Evolutionary conservation across 2,888 invertebrate genomes (phyloP).

Genomic region (Steinernema carpocapsae): DNA sequence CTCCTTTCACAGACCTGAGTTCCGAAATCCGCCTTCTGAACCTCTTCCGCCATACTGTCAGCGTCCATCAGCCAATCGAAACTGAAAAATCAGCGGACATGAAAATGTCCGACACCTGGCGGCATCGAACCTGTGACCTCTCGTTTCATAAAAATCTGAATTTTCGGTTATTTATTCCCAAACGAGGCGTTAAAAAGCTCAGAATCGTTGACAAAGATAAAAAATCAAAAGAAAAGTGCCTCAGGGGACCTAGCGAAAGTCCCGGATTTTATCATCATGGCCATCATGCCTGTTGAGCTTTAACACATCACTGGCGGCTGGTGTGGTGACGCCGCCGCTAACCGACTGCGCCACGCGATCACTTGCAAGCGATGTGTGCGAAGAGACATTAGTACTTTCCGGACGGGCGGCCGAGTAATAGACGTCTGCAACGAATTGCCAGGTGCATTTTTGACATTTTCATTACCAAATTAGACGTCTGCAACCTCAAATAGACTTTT

Average conservation of each 20-base stretch:
- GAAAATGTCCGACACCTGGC: not conserved
- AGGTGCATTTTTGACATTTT: too few relatives aligned
- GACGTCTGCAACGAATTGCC: too few relatives aligned
- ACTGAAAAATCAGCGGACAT: not conserved
- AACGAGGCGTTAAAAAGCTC: not conserved
- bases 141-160: not conserved
- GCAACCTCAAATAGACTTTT: too few relatives aligned
- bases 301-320: constrained; percentile 30
- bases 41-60: too few relatives aligned
- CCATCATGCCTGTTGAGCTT: constrained; percentile 35
- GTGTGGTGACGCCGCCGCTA: constrained; percentile 11
- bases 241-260: constrained; percentile 30
- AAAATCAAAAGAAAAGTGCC: constrained; percentile 9
- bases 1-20: too few relatives aligned
- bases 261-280: constrained; percentile 29
- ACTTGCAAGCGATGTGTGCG: not conserved
- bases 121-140: not conserved
- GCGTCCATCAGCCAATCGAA: too few relatives aligned
- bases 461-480: too few relatives aligned
- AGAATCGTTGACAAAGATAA: not conserved
- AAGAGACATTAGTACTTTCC: too few relatives aligned
- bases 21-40: too few relatives aligned
- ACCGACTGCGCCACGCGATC: constrained; percentile 27
- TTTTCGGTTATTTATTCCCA: not conserved
- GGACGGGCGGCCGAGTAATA: too few relatives aligned